These are phyloP conservation scores for Mus pahari DNA, from an alignment of 2,113 vertebrate species.

Conservation along the genomic window DNA sequence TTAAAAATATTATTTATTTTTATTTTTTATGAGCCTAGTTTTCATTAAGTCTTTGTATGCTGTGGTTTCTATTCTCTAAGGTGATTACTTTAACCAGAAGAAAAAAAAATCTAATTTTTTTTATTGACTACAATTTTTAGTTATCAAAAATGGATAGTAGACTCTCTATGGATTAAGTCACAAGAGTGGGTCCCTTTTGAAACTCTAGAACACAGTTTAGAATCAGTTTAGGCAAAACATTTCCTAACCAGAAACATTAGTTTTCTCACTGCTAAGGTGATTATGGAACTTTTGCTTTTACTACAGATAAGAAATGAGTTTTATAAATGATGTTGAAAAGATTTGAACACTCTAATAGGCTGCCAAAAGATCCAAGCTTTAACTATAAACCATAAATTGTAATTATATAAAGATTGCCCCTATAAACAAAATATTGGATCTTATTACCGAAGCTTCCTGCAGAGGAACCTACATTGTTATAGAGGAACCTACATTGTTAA, in stretches of 20 bases:
- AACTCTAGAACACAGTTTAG: background rate
- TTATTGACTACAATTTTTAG: background rate
- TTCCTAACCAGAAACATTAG: background rate
- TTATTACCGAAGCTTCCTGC: slow-evolving; percentile 42
- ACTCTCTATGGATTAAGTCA: background rate
- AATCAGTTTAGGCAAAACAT: background rate
- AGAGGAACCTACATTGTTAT: no score
- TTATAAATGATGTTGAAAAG: slow-evolving; percentile 11
- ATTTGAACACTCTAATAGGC: background rate
- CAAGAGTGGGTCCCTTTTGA: background rate
- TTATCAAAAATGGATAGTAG: background rate
- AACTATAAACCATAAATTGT: slow-evolving; percentile 29
- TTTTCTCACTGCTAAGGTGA: slow-evolving; percentile 25
- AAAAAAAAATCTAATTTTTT: background rate
- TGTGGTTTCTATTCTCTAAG: background rate
- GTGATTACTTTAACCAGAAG: background rate
- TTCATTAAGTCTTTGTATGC: background rate
- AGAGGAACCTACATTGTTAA: slow-evolving; percentile 67
- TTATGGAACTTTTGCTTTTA: background rate
- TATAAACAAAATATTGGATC: background rate
- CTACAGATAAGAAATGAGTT: slow-evolving; percentile 21
- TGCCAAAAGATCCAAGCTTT: slow-evolving; percentile 33
- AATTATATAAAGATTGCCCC: background rate
- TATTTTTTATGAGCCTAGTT: background rate
- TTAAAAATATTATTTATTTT: background rate